phyloP scores from a whole-genome alignment of 2,888 invertebrate species.

The Meta bourneti region DNA sequence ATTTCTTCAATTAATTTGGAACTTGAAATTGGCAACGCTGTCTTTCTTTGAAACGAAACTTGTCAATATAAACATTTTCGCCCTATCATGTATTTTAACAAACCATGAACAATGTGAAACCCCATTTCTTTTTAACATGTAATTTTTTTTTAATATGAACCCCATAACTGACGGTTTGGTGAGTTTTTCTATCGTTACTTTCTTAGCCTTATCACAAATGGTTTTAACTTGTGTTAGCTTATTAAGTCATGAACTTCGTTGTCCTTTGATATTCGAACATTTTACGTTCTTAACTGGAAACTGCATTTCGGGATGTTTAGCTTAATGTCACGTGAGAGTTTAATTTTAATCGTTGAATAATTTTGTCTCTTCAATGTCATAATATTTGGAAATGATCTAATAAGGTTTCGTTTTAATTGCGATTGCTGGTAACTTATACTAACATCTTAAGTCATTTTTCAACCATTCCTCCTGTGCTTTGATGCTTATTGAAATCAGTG shows the following conservation, averaged over 20 bases:
- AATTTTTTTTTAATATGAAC: slow-evolving; percentile 69
- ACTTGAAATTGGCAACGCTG: no score
- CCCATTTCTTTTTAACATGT: slow-evolving; percentile 17
- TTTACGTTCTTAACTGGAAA: not conserved
- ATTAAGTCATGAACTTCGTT: not conserved
- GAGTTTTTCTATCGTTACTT: slow-evolving; percentile 25
- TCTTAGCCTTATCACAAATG: not conserved
- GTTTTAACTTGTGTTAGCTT: not conserved
- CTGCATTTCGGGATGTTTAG: not conserved
- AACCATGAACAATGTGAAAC: no score
- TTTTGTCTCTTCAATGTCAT: not conserved
- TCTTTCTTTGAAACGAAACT: no score
- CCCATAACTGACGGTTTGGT: slow-evolving; percentile 72
- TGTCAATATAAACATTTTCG: no score
- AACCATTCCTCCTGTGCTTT: no score
- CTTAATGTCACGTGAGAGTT: no score
- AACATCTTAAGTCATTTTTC: not conserved
- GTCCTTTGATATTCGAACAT: slow-evolving; percentile 5
- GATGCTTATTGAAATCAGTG: no score
- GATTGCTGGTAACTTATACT: not conserved
- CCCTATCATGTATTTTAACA: no score
- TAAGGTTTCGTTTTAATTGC: not conserved
- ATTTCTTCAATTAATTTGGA: no score
- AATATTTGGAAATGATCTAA: not conserved
- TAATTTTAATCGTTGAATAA: not conserved